A percentile compares a stretch with the other conserved stretches of the same genome.
Conservation (phyloP, 2,888 invertebrate species). For the Ormyrus thymus region DNA sequence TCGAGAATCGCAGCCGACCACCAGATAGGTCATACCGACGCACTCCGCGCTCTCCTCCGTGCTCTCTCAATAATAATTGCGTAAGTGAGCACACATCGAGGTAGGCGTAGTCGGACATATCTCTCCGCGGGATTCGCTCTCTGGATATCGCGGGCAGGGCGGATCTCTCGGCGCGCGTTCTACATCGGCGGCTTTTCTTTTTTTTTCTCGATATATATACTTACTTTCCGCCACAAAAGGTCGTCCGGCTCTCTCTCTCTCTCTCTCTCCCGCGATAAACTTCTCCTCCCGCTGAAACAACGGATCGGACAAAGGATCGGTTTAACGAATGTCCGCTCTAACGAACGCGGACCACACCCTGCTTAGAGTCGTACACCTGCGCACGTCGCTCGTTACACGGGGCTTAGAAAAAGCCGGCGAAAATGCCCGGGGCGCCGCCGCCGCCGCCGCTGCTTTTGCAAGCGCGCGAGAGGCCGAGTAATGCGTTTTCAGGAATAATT, state of each 20-base stretch:
- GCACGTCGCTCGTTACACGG: slow-evolving; percentile 48
- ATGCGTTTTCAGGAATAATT: slow-evolving; percentile 32
- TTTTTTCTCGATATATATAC: no score
- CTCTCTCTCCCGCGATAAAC: no score
- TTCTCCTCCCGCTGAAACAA: no score
- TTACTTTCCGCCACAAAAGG: no score
- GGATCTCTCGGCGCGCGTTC: slow-evolving; percentile 14
- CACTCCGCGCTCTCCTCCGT: not conserved
- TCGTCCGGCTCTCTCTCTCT: no score
- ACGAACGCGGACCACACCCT: slow-evolving; percentile 71
- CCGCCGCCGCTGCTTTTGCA: slow-evolving; percentile 26
- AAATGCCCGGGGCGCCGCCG: slow-evolving; percentile 57
- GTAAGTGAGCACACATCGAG: slow-evolving; percentile 47
- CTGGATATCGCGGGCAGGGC: slow-evolving; percentile 15
- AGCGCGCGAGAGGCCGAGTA: slow-evolving; percentile 51
- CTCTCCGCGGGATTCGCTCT: slow-evolving; percentile 42
- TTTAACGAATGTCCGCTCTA: slow-evolving; percentile 66
- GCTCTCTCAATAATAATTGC: slow-evolving; percentile 55
- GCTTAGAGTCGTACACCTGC: slow-evolving; percentile 66
- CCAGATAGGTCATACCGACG: slow-evolving; percentile 4
- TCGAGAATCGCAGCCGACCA: slow-evolving; percentile 33
- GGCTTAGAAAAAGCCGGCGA: slow-evolving; percentile 59
- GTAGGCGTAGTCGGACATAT: slow-evolving; percentile 52
- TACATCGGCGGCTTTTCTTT: not conserved
- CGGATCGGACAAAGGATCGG: slow-evolving; percentile 16